Conservation (phyloP, 2,888 invertebrate species). For the Rhaphigaster nebulosa region DNA sequence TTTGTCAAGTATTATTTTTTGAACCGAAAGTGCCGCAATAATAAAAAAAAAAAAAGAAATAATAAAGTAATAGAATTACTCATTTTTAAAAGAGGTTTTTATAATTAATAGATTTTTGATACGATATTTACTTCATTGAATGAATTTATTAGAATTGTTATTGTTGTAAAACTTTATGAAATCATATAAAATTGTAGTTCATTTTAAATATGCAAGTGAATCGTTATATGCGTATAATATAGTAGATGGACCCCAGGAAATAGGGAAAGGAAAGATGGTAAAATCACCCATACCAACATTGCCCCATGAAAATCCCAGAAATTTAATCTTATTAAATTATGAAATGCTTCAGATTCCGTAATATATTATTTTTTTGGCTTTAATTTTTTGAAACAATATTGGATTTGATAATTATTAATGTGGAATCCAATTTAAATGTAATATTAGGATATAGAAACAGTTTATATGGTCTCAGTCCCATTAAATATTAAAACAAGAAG, state of each 20-base stretch:
- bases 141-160: neutral
- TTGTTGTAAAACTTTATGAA: neutral
- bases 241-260: neutral
- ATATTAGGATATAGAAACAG: too few relatives aligned
- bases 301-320: neutral
- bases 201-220: neutral
- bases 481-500: too few relatives aligned
- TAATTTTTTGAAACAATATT: neutral
- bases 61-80: neutral
- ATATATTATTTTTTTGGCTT: neutral
- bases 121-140: neutral
- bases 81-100: neutral
- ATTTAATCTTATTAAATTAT: neutral
- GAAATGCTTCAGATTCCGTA: neutral
- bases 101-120: neutral
- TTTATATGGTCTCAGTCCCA: too few relatives aligned
- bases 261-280: neutral
- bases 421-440: neutral
- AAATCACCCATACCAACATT: neutral
- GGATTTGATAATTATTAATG: too few relatives aligned
- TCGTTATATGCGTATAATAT: neutral
- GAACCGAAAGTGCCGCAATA: neutral
- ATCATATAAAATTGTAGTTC: neutral
- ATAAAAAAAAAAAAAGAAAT: too few relatives aligned
- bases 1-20: neutral